phyloP scores from a whole-genome alignment of 1,140 invertebrate genomes.

The Drosophila parvula region DNA sequence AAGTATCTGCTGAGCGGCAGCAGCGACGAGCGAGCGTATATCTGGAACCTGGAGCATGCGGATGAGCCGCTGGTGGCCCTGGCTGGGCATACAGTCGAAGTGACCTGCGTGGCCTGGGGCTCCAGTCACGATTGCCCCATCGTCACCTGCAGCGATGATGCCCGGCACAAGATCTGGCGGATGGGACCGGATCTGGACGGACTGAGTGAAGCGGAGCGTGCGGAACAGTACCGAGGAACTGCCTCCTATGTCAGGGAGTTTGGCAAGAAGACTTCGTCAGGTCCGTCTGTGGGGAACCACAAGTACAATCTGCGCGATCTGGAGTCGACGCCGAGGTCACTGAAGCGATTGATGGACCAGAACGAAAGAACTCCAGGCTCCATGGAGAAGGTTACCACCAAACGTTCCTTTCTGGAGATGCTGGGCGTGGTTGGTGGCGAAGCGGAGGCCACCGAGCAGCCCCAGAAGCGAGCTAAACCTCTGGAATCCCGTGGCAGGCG shows the following conservation, averaged over 20 bases:
- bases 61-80: constrained; percentile 88
- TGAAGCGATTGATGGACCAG: constrained; percentile 83
- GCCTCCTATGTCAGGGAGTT: constrained; percentile 85
- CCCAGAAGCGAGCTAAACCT: constrained; percentile 79
- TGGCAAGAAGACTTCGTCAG: constrained; percentile 18
- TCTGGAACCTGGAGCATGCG: constrained; percentile 90
- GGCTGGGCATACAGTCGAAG: constrained; percentile 91
- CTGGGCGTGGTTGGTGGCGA: constrained; percentile 39
- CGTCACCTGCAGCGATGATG: constrained; percentile 92
- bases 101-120: constrained; percentile 93
- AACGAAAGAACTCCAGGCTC: constrained; percentile 79
- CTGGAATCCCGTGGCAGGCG: constrained; percentile 81
- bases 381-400: constrained; percentile 65
- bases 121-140: constrained; percentile 85
- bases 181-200: constrained; percentile 85
- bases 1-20: constrained; percentile 93
- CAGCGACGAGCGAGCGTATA: constrained; percentile 92
- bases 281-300: constrained; percentile 50
- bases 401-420: constrained; percentile 79
- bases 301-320: constrained; percentile 83
- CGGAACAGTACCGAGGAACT: constrained; percentile 85
- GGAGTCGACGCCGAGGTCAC: constrained; percentile 85
- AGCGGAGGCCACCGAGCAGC: constrained; percentile 38
- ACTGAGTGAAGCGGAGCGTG: constrained; percentile 84
- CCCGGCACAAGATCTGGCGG: constrained; percentile 90